Conservation (phyloP, 2,797 vertebrate genomes). For the Allenopithecus nigroviridis region DNA sequence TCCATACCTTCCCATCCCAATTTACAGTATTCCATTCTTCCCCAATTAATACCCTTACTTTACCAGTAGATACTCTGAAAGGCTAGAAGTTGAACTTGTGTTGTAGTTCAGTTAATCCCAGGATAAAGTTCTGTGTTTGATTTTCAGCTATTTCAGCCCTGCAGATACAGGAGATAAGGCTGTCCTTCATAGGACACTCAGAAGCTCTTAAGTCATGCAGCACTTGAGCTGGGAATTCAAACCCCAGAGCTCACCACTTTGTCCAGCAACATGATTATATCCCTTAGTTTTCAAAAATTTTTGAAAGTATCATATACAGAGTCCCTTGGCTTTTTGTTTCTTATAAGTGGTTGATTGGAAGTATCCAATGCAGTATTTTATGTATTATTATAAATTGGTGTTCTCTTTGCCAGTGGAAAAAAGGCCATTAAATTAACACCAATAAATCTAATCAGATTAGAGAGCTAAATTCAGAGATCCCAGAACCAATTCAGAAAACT, state of each 20-base stretch:
- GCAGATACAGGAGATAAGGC: not conserved
- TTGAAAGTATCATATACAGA: not conserved
- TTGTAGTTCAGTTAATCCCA: not conserved
- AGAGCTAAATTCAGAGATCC: not conserved
- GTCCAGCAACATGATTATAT: not conserved
- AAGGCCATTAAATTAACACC: not conserved
- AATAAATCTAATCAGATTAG: not conserved
- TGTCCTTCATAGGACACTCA: not conserved
- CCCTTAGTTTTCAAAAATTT: not conserved
- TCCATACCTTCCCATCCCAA: not conserved
- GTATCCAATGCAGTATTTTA: not conserved
- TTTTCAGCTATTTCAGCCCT: not conserved
- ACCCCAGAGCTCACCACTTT: not conserved
- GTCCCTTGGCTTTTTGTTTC: not conserved
- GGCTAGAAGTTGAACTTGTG: not conserved
- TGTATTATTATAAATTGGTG: not conserved
- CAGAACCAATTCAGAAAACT: not conserved
- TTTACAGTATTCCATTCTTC: not conserved
- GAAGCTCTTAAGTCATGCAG: not conserved
- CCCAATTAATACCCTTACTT: not conserved
- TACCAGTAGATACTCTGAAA: not conserved
- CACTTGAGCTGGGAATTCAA: not conserved
- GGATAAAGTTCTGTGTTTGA: not conserved
- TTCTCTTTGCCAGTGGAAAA: not conserved
- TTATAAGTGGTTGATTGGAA: not conserved